phyloP scores from a whole-genome alignment of 1,140 invertebrate species.

The Holotrichia oblita region DNA sequence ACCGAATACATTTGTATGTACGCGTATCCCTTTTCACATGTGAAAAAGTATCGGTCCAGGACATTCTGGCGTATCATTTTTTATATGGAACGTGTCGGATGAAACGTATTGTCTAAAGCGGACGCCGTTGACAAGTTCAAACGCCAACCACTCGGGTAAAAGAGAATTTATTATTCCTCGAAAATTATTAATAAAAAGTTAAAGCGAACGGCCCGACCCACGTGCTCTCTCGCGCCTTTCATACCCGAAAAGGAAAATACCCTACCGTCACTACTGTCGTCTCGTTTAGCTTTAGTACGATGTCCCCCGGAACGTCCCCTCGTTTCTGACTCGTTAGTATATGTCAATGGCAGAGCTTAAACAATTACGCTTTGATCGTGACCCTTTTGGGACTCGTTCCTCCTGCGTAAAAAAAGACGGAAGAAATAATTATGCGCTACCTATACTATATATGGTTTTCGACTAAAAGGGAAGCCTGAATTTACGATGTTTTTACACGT shows the following conservation, averaged over 20 bases:
- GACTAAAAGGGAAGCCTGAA: background rate
- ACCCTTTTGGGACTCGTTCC: background rate
- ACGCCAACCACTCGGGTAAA: background rate
- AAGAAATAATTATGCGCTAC: background rate
- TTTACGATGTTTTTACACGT: too few species aligned
- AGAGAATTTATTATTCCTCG: too few species aligned
- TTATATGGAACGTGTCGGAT: background rate
- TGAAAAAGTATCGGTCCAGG: too few species aligned
- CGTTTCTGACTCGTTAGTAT: background rate
- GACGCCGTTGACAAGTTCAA: background rate
- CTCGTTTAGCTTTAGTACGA: too few species aligned
- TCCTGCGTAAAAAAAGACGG: background rate
- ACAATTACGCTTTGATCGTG: background rate
- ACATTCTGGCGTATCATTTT: background rate
- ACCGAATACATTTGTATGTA: too few species aligned
- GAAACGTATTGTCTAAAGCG: background rate
- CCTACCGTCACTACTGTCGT: too few species aligned
- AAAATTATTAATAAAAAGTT: too few species aligned
- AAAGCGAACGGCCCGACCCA: too few species aligned
- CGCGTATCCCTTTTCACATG: too few species aligned
- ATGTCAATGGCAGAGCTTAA: background rate
- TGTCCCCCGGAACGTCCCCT: too few species aligned
- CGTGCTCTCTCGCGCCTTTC: too few species aligned
- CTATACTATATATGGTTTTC: background rate
- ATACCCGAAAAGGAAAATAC: too few species aligned